These are phyloP conservation scores for Microcebus lehilahytsara DNA, from an alignment of 2,113 vertebrate species.

Conservation along the genomic window DNA sequence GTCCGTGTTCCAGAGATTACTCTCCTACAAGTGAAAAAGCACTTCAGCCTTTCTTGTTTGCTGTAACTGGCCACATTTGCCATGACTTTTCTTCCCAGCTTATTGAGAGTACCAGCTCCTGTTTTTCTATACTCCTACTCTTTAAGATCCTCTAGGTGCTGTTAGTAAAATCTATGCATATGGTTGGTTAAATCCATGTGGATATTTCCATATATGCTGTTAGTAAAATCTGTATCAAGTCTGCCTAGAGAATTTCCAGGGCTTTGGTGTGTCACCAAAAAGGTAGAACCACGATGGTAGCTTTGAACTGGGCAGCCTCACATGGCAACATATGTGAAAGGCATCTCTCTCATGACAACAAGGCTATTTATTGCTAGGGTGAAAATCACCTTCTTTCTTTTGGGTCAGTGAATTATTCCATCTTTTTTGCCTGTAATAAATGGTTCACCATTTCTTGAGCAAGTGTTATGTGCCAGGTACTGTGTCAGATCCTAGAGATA, in stretches of 20 bases:
- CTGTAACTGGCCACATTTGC: neutral
- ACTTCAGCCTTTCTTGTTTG: neutral
- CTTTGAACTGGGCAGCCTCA: neutral
- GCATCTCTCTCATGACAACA: neutral
- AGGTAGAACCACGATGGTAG: neutral
- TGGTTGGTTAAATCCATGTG: neutral
- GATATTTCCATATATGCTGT: neutral
- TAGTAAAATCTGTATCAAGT: constrained; percentile 14
- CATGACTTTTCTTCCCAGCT: neutral
- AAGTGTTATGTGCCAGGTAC: neutral
- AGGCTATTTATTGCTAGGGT: neutral
- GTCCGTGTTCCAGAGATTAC: neutral
- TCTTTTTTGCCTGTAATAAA: neutral
- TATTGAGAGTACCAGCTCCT: neutral
- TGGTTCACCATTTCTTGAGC: neutral
- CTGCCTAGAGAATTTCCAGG: neutral
- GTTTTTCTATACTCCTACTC: neutral
- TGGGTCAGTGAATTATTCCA: neutral
- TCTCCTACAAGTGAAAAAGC: neutral
- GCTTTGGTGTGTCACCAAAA: neutral
- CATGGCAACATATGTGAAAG: neutral
- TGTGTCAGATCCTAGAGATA: neutral
- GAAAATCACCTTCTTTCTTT: neutral
- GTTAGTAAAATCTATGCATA: constrained; percentile 9
- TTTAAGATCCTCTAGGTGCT: neutral